Base-by-base conservation (phyloP, 2,113 vertebrate species). In the Rafetus swinhoei region DNA sequence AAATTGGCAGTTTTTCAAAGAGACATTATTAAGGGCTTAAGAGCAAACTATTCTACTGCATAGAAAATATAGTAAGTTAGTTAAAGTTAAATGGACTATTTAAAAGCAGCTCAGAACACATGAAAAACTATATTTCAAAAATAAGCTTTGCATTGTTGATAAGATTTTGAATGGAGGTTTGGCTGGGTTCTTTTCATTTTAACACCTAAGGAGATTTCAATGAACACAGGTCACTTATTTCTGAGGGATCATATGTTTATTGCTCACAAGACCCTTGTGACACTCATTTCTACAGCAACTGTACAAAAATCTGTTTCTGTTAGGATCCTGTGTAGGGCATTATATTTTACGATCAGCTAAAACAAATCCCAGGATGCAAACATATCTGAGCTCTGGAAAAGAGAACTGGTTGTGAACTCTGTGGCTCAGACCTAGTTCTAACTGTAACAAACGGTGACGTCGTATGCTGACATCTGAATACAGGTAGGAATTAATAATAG, bases 401-500 rank as follows among this genome's bases (percentile, higher is more conserved):
- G 2, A n/a, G 15, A n/a, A 53, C 89, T 29, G 6, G 81, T 76
- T 45, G 81, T 80, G 14, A 76, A 22, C 56, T 54, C 16, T 72
- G 25, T 27, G 11, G 45, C 45, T 56, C 0, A 0, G 52, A 60
- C 18, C 87, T 54, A 25, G 80, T 4, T n/a, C 0, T 76, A 87
- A 82, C 72, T 7, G 72, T 0, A 29, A 85, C 1, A 56, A 72
- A 74, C 13, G 74, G 18, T 45, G 53, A 15, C 2, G n/a, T 53
- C 45, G 10, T 8, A 56, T 27, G 54, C 12, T 16, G 3, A 85
- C 5, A 2, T 69, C 79, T 81, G 16, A 87, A 89, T 92, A 92
- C n/a, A 79, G 6, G 29, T 60, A 14, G 29, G 9, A 85, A 53
- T 72, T 74, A 29, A 62, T 55, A 50, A 72, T 7, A 15, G 6